Base-by-base conservation (phyloP, 2,113 vertebrate species). In the Cettia cetti region DNA sequence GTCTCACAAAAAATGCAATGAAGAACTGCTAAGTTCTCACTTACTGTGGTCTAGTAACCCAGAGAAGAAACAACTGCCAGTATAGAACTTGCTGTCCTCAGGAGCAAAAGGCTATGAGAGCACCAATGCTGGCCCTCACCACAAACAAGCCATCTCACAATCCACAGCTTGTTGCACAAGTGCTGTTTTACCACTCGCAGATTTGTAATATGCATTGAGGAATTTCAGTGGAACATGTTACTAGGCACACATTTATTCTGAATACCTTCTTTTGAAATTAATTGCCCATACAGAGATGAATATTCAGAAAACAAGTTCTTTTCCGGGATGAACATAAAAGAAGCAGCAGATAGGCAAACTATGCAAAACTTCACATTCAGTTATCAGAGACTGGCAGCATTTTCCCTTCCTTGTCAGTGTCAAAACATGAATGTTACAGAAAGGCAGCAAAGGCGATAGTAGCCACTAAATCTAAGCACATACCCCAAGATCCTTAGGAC, bases 21-120 rank as follows among this genome's bases (percentile, higher is more conserved):
- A 81, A 86, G 30, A 57, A 50, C 27, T 42, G 24, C 70, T 65
- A 66, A 66, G 22, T 75, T 95, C 53, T 21, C 14, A 37, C 17
- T 54, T n/a, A 39, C 0, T 0, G 1, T 28, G 52, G 18, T 47
- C 14, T 45, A 39, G 13, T 27, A 50, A 80, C 5, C 6, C 50
- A 70, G 8, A 30, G 26, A 26, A 81, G 35, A 74, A 82, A 33
- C 20, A 84, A 82, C 21, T 54, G 20, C 11, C 6, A 76, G 26
- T 6, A 19, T 1, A 65, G 6, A 11, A 61, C 53, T 39, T 47
- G 30, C 9, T 74, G 31, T 9, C 18, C 26, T 33, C 54, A 69
- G 47, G 60, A 78, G 60, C 16, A 50, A 44, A 56, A 9, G 7
- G 33, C 22, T 47, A 10, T 9, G 13, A 68, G 1, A 57, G 16